Evolutionary conservation across 2,113 vertebrate genomes (phyloP).

Genomic region (Protomyctophum bolini): DNA sequence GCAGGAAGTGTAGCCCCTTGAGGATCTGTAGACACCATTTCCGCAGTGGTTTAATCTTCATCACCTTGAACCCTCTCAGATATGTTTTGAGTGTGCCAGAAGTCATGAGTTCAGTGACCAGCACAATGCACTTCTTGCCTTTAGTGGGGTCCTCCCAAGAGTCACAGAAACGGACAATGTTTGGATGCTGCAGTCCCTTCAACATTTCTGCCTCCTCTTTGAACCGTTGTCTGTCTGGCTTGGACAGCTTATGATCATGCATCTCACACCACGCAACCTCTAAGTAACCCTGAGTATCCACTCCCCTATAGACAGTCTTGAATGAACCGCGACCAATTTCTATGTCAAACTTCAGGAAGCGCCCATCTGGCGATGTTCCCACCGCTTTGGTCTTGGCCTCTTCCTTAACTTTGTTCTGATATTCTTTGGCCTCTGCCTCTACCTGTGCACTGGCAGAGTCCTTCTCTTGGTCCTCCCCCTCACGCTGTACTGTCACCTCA

Average conservation of each 20-base stretch:
- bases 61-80: conserved; percentile 90
- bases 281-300: conserved; percentile 90
- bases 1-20: conserved; percentile 89
- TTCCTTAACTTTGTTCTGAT: conserved; percentile 74
- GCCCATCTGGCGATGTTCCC: conserved; percentile 86
- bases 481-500: conserved; percentile 11
- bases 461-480: conserved; percentile 43
- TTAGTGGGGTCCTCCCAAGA: conserved; percentile 90
- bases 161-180: conserved; percentile 92
- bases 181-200: conserved; percentile 69
- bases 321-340: conserved; percentile 78
- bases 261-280: conserved; percentile 91
- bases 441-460: conserved; percentile 61
- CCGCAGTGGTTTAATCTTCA: conserved; percentile 91
- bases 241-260: conserved; percentile 89
- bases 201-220: conserved; percentile 90
- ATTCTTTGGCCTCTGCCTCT: conserved; percentile 61
- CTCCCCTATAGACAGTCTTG: conserved; percentile 90
- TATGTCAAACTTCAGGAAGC: conserved; percentile 86
- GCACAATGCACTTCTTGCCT: conserved; percentile 89
- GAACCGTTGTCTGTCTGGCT: conserved; percentile 87
- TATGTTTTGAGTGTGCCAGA: conserved; percentile 92
- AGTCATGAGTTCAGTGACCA: conserved; percentile 91
- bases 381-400: conserved; percentile 91
- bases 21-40: conserved; percentile 91